Base-by-base conservation (phyloP, 2,888 invertebrate genomes). In the Endotricha flammealis region DNA sequence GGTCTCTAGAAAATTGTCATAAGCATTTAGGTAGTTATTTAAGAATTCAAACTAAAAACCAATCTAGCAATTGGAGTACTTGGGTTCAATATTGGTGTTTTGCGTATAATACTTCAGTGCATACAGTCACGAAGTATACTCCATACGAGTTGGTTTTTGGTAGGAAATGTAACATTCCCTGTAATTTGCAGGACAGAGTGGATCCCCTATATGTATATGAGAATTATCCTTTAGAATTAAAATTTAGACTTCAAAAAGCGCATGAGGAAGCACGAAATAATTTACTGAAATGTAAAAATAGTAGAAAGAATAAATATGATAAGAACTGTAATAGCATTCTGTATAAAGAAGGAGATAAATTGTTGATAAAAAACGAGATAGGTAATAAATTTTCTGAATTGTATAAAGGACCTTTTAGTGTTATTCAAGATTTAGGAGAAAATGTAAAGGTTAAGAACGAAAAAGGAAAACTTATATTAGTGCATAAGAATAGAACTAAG, bases 31-130 rank as follows among this genome's bases (percentile, higher is more conserved):
- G 28, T 22, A 16, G 12, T 9, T 34, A 28, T 12, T 17, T 34
- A 5, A 17, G 34, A 10, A 34, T 29, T 2, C 34, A 34, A 11
- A 16, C 27, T 11, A 20, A 22, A n/a, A 12, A n/a, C n/a, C 12
- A 29, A 4, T 9, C 29, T 7, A n/a, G 11, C 4, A 10, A 2
- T n/a, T 27, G 36, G 36, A 36, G 31, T n/a, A 17, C 16, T 4
- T 36, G 31, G 36, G 12, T 36, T 12, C 31, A 16, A 12, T 36
- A 12, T 31, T 36, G 31, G 31, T 31, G 20, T 16, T 36, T 36
- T 9, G 12, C 31, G 5, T 31, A 17, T 27, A 31, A 27, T 9
- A 29, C 16, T 11, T 17, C 29, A 3, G 29, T 29, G 3, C 29
- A 29, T 7, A 17, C 17, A 2, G 10, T 8, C 1, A 34, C 34